Evolutionary conservation across 2,797 vertebrate genomes (phyloP), one percentile per base, ranked within the genome.

Genomic region (Tympanoctomys barrerae): DNA sequence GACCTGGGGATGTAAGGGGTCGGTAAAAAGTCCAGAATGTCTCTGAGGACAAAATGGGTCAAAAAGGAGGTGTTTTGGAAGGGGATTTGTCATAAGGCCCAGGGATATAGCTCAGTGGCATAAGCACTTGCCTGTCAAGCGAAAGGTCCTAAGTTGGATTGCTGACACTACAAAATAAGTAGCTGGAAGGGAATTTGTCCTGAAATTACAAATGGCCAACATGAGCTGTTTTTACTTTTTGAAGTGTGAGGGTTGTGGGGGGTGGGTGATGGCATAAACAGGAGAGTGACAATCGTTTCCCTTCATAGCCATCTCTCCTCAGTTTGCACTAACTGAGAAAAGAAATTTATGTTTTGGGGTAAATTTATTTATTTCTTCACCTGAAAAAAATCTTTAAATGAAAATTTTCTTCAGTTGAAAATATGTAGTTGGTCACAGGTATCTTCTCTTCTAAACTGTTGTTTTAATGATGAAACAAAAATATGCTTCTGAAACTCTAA

Each of bases 351-450:
- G 28, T 46, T 86, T 75, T 92, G 1, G 18, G 42, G 4, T 49
- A 61, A 59, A 61, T 49, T 70, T 78, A 36, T 46, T 49, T 85
- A 36, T 46, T 49, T 49, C 24, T 33, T 64, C 39, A 64, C 39
- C 31, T 46, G 61, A 71, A 39, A 12, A 83, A 46, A 26, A 28
- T 19, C 31, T 64, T 24, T 6, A 3, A 70, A 33, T 52, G 31
- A 70, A 36, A 71, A 49, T 36, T 83, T 93, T 87, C 64, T 92
- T 90, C 59, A 81, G 10, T 75, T 70, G 21, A 90, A 80, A 95
- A 79, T 71, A 18, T n/a, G 18, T 62, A 8, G 11, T 39, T 24
- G 75, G 59, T 87, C 71, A 66, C 59, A 36, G 46, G 13, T 73
- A 42, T 39, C 62, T 68, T 89, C n/a, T 42, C 46, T 86, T n/a